Evolutionary conservation across 2,888 invertebrate species (phyloP).

Genomic region (Drosophila paucipuncta): DNA sequence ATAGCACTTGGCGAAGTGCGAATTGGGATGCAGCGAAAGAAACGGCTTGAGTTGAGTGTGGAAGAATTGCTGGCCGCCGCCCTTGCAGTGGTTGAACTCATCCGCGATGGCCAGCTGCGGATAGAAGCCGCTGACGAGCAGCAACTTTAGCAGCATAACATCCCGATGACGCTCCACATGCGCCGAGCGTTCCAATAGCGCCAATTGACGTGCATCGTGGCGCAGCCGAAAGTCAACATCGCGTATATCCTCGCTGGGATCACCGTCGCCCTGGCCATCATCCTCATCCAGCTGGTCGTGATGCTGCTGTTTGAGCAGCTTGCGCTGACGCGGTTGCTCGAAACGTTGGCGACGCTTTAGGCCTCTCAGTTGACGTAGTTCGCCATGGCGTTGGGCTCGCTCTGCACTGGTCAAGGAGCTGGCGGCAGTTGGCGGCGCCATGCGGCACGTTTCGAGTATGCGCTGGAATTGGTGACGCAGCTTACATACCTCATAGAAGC

Average conservation of each 20-base stretch:
- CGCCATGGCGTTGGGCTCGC: constrained; percentile 93
- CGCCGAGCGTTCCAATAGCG: constrained; percentile 88
- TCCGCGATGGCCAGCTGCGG: constrained; percentile 98
- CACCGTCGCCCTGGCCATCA: constrained; percentile 84
- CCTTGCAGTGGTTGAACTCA: constrained; percentile 96
- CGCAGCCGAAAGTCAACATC: constrained; percentile 95
- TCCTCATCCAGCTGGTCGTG: constrained; percentile 84
- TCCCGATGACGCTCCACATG: constrained; percentile 89
- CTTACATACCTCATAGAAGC: constrained; percentile 98
- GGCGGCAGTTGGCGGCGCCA: constrained; percentile 84
- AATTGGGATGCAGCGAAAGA: constrained; percentile 95
- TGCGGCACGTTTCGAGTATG: constrained; percentile 90
- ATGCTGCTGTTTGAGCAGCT: constrained; percentile 85
- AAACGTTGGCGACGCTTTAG: constrained; percentile 91
- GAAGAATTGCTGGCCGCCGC: constrained; percentile 91
- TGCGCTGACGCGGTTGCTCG: constrained; percentile 89
- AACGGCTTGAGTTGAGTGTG: constrained; percentile 96
- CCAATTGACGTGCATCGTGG: constrained; percentile 91
- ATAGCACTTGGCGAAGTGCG: constrained; percentile 93
- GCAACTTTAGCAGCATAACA: constrained; percentile 90
- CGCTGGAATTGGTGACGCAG: constrained; percentile 95
- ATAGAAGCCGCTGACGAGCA: constrained; percentile 96
- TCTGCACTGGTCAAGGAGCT: constrained; percentile 89
- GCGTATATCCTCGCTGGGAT: constrained; percentile 87
- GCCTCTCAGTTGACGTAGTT: constrained; percentile 93